Percentiles rank a stretch among this genome's conserved stretches.
phyloP scores from a whole-genome alignment of 2,113 vertebrate genomes.

The Oxyura jamaicensis region DNA sequence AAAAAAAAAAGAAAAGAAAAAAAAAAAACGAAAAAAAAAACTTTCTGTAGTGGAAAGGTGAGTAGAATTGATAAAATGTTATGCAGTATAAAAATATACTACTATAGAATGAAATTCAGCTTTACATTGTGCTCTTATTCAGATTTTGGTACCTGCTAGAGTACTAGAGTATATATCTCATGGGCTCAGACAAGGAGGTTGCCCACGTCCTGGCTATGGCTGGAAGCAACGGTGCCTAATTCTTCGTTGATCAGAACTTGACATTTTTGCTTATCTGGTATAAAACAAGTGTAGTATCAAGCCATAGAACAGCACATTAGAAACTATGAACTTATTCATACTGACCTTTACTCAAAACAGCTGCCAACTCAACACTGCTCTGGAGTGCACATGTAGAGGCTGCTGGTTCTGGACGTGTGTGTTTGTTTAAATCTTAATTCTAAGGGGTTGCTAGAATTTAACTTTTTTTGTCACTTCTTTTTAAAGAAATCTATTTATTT shows the following conservation, averaged over 20 bases:
- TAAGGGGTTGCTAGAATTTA: not conserved
- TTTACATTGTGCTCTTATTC: not conserved
- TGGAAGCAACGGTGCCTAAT: not conserved
- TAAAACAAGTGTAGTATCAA: not conserved
- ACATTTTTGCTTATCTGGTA: not conserved
- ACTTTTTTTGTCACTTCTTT: not conserved
- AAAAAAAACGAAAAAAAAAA: not conserved
- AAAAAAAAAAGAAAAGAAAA: not conserved
- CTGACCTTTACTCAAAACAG: not conserved
- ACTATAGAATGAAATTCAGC: not conserved
- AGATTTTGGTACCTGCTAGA: not conserved
- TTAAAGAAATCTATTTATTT: not conserved
- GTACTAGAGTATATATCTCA: not conserved
- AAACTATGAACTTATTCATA: not conserved
- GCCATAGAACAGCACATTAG: not conserved
- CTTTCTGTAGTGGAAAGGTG: not conserved
- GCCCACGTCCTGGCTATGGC: fast-evolving
- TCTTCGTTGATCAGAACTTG: not conserved
- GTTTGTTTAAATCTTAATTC: not conserved
- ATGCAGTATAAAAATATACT: not conserved
- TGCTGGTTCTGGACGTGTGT: fast-evolving
- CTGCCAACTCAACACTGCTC: fast-evolving
- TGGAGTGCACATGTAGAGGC: fast-evolving
- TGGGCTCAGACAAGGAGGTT: not conserved
- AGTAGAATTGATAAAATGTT: not conserved